Evolutionary conservation across 2,888 invertebrate species (phyloP), one percentile per base, ranked within the genome.

Genomic region (Eremobia ochroleuca): DNA sequence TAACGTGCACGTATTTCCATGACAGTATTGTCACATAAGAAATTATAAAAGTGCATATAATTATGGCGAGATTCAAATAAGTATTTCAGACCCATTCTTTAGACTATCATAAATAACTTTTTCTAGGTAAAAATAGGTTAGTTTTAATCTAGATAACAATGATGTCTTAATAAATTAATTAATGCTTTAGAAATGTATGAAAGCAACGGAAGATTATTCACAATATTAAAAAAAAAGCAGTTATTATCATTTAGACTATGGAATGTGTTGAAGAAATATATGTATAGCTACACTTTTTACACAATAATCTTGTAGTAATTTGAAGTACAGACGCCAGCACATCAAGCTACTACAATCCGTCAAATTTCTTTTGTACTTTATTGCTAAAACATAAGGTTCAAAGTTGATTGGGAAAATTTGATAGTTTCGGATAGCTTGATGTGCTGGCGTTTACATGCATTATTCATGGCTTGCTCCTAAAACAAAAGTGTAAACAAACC

Each of bases 31-130:
- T 43, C 0, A 43, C 0, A 15, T 43, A 15, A 43, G 0, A 43
- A 43, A 43, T 43, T 15, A 55, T 55, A 55, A 55, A 55, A 55
- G 11, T 21, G 21, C 52, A 55, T n/a, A 55, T n/a, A 13, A 55
- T 21, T 28, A 28, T 11, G 6, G 28, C 9, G 75, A 59, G 74
- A 59, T 76, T 74, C 46, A 74, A 74, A 18, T 25, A 74, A 74
- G 13, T 25, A 58, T 34, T 58, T 8, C 34, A 46, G 18, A 58
- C 13, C 3, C 9, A 65, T 69, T 64, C 15, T 5, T 37, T 64
- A 37, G 2, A 37, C 13, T 21, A 13, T 28, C 3, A 8, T 21
- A 37, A 21, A 59, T n/a, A 65, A n/a, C 6, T 46, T 46, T 34
- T 34, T 28, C 40, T 37, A 28, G 9, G 15, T 49, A n/a, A 25